phyloP scores from a whole-genome alignment of 2,113 vertebrate species.

The Antigone vipio region DNA sequence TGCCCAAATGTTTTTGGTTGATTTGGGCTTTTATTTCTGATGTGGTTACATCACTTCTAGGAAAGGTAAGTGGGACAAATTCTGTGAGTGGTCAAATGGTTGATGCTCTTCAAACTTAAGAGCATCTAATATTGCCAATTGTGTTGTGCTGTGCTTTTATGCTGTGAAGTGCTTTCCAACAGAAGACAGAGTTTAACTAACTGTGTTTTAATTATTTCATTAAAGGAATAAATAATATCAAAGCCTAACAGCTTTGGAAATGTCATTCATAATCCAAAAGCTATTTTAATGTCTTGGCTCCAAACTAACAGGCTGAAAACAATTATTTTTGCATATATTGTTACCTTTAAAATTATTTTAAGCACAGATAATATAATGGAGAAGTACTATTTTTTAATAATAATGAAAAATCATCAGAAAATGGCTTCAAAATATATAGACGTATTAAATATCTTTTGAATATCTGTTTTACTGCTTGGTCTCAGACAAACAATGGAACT shows the following conservation, averaged over 20 bases:
- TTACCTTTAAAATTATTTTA: not conserved
- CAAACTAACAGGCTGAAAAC: not conserved
- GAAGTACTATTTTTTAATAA: constrained; percentile 10
- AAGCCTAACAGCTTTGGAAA: not conserved
- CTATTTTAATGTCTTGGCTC: not conserved
- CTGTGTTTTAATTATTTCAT: not conserved
- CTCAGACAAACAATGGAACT: constrained; percentile 53
- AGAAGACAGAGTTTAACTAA: not conserved
- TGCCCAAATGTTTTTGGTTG: not conserved
- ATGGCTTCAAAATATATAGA: constrained; percentile 19
- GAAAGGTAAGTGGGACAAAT: not conserved
- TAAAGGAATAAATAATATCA: not conserved
- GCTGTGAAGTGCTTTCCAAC: not conserved
- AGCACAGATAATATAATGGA: not conserved
- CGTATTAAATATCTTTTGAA: constrained; percentile 7
- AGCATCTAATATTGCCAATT: not conserved
- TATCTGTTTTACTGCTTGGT: constrained; percentile 31
- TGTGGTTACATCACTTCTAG: not conserved
- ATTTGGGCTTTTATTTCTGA: not conserved
- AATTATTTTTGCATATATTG: not conserved
- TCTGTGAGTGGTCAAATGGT: not conserved
- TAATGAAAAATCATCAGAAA: not conserved
- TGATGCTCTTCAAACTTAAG: not conserved
- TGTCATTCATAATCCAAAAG: not conserved
- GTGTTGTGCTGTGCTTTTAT: not conserved